Percentiles rank a stretch among this genome's conserved stretches.
phyloP scores from a whole-genome alignment of 1,140 invertebrate genomes.

The Argopecten irradians region DNA sequence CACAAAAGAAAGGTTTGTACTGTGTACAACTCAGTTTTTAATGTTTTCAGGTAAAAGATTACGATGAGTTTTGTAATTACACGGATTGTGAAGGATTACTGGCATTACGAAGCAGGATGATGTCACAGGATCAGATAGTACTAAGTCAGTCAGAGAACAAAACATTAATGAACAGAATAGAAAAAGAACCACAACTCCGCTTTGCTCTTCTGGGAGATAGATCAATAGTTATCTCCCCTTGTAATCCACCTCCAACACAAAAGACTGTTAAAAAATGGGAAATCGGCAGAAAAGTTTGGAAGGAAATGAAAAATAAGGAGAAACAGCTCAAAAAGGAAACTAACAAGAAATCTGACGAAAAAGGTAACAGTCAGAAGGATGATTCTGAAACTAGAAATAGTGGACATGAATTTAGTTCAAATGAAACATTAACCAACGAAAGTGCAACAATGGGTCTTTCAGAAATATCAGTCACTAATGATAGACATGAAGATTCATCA shows the following conservation, averaged over 20 bases:
- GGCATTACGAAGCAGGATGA: not conserved
- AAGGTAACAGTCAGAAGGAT: not conserved
- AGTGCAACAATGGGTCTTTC: not conserved
- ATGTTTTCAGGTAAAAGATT: conserved; percentile 58
- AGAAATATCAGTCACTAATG: not conserved
- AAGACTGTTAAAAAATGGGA: conserved; percentile 60
- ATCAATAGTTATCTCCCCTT: conserved; percentile 66
- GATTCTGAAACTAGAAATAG: not conserved
- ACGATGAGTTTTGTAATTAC: conserved; percentile 51
- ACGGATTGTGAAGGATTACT: conserved; percentile 25
- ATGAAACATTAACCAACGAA: not conserved
- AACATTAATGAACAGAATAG: conserved; percentile 58
- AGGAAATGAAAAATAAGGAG: conserved; percentile 46
- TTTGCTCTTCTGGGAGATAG: conserved; percentile 61
- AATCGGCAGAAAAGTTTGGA: conserved; percentile 48
- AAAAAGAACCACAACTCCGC: conserved; percentile 61
- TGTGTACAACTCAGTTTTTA: not conserved
- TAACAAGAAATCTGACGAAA: not conserved
- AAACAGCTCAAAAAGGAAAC: not conserved
- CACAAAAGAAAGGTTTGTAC: no score
- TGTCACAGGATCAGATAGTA: conserved; percentile 50
- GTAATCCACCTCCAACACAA: conserved; percentile 59
- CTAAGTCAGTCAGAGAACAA: conserved; percentile 54
- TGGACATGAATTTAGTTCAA: not conserved
- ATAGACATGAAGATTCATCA: not conserved